Evolutionary conservation across 53 echinoderm and acorn worm species (phyloP).

Genomic region (Holothuria leucospilota): DNA sequence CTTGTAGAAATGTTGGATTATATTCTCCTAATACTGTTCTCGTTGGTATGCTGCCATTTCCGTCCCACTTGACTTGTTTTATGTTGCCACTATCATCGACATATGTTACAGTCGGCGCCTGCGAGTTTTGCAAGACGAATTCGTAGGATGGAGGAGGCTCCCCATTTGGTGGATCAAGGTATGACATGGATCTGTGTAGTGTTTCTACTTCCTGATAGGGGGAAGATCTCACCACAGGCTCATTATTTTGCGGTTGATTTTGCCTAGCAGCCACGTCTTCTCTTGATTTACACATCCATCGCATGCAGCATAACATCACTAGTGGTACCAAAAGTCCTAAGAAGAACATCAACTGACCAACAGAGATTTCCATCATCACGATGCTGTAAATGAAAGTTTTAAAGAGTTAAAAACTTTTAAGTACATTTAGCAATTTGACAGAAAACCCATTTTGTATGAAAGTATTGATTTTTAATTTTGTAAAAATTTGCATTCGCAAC

Average conservation of each 20-base stretch:
- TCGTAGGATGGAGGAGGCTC: constrained; percentile 31
- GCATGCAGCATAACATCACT: background rate
- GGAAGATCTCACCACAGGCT: background rate
- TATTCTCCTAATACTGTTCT: constrained; percentile 36
- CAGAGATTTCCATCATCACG: background rate
- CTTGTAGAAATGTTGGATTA: constrained; percentile 3
- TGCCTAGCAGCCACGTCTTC: background rate
- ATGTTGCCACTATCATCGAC: constrained; percentile 12
- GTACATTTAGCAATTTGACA: too few relatives aligned
- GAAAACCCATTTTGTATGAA: too few relatives aligned
- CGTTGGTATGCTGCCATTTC: constrained; percentile 29
- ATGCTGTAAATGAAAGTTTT: too few relatives aligned
- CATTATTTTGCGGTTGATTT: background rate
- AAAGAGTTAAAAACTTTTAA: too few relatives aligned
- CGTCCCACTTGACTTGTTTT: constrained; percentile 39
- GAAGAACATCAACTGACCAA: constrained; percentile 3
- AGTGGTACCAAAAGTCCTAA: constrained; percentile 3
- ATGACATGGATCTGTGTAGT: background rate
- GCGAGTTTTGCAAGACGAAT: constrained; percentile 2
- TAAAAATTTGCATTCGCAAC: too few relatives aligned
- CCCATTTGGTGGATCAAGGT: constrained; percentile 28
- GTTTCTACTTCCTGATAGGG: background rate
- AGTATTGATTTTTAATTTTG: too few relatives aligned
- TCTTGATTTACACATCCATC: constrained; percentile 20
- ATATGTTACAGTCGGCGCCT: constrained; percentile 28